Percentiles rank a stretch among this genome's conserved stretches.
These are phyloP conservation scores for Perdita meconis DNA, from an alignment of 2,888 invertebrate species.

Conservation along the genomic window DNA sequence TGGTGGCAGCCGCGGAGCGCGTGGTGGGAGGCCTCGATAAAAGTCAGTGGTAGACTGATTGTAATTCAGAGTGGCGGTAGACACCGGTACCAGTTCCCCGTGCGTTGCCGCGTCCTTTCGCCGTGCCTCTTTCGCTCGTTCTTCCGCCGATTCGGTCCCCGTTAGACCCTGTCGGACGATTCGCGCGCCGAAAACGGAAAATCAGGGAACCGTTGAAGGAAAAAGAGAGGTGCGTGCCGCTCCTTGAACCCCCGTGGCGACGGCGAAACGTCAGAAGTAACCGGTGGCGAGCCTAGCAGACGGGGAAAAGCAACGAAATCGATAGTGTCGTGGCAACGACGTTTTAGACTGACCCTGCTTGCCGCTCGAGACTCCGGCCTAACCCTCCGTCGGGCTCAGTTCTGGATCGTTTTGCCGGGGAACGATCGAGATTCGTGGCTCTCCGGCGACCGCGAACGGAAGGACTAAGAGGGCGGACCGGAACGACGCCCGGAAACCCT, in stretches of 20 bases:
- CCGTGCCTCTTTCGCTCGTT: slow-evolving; percentile 22
- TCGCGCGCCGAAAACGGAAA: too few relatives aligned
- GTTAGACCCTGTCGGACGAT: background rate
- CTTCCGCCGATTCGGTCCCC: background rate
- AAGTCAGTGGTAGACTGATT: slow-evolving; percentile 81
- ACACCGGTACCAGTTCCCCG: slow-evolving; percentile 76
- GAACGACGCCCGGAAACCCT: too few relatives aligned
- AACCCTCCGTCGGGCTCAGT: background rate
- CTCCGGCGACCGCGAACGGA: background rate
- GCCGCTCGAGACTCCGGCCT: slow-evolving; percentile 9
- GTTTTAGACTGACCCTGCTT: slow-evolving; percentile 70
- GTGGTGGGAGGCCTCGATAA: slow-evolving; percentile 82
- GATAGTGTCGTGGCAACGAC: slow-evolving; percentile 81
- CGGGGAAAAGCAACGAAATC: slow-evolving; percentile 69
- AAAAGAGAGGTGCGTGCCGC: slow-evolving; percentile 34
- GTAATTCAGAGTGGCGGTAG: slow-evolving; percentile 83
- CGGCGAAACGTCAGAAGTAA: slow-evolving; percentile 18
- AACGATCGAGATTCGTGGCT: background rate
- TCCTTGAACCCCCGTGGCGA: background rate
- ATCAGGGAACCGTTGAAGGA: too few relatives aligned
- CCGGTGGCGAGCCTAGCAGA: slow-evolving; percentile 35
- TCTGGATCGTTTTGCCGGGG: slow-evolving; percentile 24
- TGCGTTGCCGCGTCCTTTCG: slow-evolving; percentile 56
- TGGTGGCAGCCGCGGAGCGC: slow-evolving; percentile 29
- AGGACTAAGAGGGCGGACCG: too few relatives aligned